Evolutionary conservation across 2,888 invertebrate genomes (phyloP), one percentile per base, ranked within the genome.

Genomic region (Aquatica leii): DNA sequence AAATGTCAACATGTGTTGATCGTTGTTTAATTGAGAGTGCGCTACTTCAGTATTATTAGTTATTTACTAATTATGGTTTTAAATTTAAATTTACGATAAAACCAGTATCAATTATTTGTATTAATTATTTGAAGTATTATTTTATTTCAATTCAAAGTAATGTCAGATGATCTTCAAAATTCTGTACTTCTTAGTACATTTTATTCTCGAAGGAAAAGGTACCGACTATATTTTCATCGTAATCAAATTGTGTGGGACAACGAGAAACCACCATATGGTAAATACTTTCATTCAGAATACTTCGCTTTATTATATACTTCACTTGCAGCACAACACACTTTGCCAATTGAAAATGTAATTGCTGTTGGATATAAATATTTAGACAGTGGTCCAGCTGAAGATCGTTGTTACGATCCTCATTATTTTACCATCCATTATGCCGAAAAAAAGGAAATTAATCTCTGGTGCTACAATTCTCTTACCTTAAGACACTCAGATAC

Each of bases 371-470:
- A 84, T 63, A 82, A 82, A 60, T 81, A 82, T 60, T 76, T 80
- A 57, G 78, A 78, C 52, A 77, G 77, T 11, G 80, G 80, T 59
- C 78, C 79, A 70, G 71, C 82, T 71, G 78, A 80, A 63, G 76
- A 76, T 46, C 72, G 73, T 50, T 62, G 69, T 59, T 68, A 77
- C 35, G 77, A 80, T 62, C 82, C 83, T 6, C 81, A 83, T 59
- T 82, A 84, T 70, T 88, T 87, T 71, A 82, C 86, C 46, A 83
- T 89, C n/a, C 86, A 89, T 72, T 89, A 88, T 78, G 88, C 87
- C 0, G 85, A 85, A 12, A 82, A 82, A 6, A 78, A 84, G 57
- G 85, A n/a, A n/a, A n/a, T 85, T 70, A 86, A 86, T 73, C 83
- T 84, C 70, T 88, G 87, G 88, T 83, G 84, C 40, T 83, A 86